Conservation (phyloP, 2,113 vertebrate species). For the Gambusia holbrooki region DNA sequence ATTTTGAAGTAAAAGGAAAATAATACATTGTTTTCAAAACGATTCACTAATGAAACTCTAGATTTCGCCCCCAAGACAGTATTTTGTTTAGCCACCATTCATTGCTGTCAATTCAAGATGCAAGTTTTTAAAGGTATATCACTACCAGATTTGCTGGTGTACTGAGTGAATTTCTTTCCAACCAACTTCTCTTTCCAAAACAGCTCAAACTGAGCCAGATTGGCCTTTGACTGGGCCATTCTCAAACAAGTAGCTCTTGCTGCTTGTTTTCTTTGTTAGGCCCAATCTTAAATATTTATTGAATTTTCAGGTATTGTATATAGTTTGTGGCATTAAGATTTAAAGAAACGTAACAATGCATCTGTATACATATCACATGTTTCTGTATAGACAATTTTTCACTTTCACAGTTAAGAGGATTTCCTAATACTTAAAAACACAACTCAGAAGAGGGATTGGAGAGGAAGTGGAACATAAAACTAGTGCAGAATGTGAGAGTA, state of each 20-base stretch:
- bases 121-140: not conserved
- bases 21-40: too few relatives aligned
- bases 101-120: not conserved
- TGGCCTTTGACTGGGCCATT: not conserved
- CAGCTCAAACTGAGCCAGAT: not conserved
- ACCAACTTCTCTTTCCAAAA: not conserved
- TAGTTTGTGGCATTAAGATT: not conserved
- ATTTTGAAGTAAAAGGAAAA: too few relatives aligned
- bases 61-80: not conserved
- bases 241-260: too few relatives aligned
- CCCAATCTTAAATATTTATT: too few relatives aligned
- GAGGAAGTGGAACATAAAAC: constrained; percentile 65
- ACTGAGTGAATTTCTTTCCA: not conserved
- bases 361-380: not conserved
- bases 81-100: not conserved
- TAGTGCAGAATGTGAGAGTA: constrained; percentile 74
- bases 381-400: not conserved
- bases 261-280: not conserved
- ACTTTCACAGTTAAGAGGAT: not conserved
- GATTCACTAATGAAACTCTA: too few relatives aligned
- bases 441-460: constrained; percentile 23
- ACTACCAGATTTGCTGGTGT: not conserved
- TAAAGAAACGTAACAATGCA: not conserved
- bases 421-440: constrained; percentile 28
- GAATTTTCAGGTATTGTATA: too few relatives aligned